Percentiles rank a stretch among this genome's conserved stretches.
Conservation (phyloP, 2,113 vertebrate genomes). For the Cynoglossus semilaevis region DNA sequence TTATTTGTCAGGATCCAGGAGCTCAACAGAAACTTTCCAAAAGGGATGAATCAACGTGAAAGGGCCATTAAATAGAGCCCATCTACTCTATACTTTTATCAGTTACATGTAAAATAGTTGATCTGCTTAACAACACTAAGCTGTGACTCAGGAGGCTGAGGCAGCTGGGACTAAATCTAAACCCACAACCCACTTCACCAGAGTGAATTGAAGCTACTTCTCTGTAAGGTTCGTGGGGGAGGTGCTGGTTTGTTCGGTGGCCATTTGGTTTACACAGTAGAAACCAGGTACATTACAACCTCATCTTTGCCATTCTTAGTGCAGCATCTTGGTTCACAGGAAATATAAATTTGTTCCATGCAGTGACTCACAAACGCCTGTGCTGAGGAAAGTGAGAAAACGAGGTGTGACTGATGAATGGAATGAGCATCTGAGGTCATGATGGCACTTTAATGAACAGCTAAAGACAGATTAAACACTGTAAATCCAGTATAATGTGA, state of each 20-base stretch:
- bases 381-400: constrained; percentile 42
- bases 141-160: constrained; percentile 42
- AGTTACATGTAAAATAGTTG: constrained; percentile 52
- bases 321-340: constrained; percentile 21
- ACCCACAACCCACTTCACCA: constrained; percentile 17
- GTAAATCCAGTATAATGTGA: constrained; percentile 14
- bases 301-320: constrained; percentile 13
- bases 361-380: constrained; percentile 43
- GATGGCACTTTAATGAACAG: constrained; percentile 4
- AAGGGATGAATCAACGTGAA: no score
- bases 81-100: no score
- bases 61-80: no score
- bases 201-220: background rate
- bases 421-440: background rate
- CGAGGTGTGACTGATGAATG: constrained; percentile 7
- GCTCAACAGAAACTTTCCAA: no score
- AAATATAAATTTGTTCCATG: constrained; percentile 16
- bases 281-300: background rate
- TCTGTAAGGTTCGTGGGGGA: no score
- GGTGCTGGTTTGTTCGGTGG: no score
- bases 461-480: constrained; percentile 15
- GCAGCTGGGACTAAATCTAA: constrained; percentile 27
- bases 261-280: constrained; percentile 9
- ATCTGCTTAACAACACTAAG: constrained; percentile 57
- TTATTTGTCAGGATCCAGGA: no score